Evolutionary conservation across 2,797 vertebrate species (phyloP).

Genomic region (Tamandua tetradactyla): DNA sequence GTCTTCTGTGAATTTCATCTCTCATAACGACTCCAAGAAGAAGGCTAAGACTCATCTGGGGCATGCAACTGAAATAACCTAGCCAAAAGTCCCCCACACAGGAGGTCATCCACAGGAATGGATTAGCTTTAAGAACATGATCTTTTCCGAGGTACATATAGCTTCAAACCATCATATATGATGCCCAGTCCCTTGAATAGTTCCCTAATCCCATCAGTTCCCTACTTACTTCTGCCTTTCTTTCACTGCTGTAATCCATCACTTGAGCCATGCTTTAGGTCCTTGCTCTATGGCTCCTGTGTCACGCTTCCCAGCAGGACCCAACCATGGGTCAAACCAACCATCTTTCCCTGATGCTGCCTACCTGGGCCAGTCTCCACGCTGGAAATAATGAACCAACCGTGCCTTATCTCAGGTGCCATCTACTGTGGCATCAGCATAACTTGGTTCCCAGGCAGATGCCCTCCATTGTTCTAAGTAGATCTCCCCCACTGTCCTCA

Average conservation of each 20-base stretch:
- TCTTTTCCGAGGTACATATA: too few relatives aligned
- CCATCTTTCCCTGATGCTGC: too few relatives aligned
- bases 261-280: not conserved
- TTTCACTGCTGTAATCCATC: not conserved
- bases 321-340: not conserved
- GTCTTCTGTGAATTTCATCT: too few relatives aligned
- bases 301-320: not conserved
- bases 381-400: not conserved
- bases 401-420: not conserved
- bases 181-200: not conserved
- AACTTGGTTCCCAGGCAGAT: too few relatives aligned
- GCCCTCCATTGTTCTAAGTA: not conserved
- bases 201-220: not conserved
- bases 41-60: too few relatives aligned
- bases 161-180: too few relatives aligned
- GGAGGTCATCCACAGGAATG: too few relatives aligned
- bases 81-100: too few relatives aligned
- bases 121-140: too few relatives aligned
- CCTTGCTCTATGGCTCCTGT: not conserved
- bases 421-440: not conserved
- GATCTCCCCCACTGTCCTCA: not conserved
- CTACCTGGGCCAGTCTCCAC: not conserved
- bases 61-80: too few relatives aligned
- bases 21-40: too few relatives aligned
- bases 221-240: not conserved